Conservation (phyloP, 1,140 invertebrate genomes). For the Drosophila varians region DNA sequence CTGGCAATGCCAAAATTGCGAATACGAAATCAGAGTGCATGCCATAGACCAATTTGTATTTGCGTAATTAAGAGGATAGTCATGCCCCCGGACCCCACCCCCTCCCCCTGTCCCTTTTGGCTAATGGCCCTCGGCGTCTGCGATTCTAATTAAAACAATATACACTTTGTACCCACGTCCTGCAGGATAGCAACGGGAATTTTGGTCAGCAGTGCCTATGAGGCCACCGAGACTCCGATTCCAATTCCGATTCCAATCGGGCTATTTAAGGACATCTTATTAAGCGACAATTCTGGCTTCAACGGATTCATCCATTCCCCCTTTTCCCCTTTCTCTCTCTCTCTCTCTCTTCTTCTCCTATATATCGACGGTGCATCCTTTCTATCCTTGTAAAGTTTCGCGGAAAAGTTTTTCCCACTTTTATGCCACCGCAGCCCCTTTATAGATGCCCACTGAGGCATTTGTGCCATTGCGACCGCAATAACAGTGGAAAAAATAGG, state of each 20-base stretch:
- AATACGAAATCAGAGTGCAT: slow-evolving; percentile 57
- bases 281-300: slow-evolving; percentile 24
- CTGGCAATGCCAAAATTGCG: slow-evolving; percentile 24
- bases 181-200: neutral
- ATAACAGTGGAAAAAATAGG: slow-evolving; percentile 56
- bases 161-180: slow-evolving; percentile 30
- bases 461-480: slow-evolving; percentile 46
- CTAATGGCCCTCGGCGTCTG: slow-evolving; percentile 49
- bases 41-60: slow-evolving; percentile 64
- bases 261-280: slow-evolving; percentile 51
- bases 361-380: neutral
- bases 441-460: slow-evolving; percentile 29
- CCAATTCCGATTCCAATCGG: slow-evolving; percentile 20
- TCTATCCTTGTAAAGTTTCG: slow-evolving; percentile 26
- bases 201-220: slow-evolving; percentile 7
- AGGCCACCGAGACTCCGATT: neutral
- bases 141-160: slow-evolving; percentile 65
- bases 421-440: slow-evolving; percentile 6
- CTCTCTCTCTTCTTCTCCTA: too few species aligned
- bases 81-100: neutral
- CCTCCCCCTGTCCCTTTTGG: slow-evolving; percentile 15
- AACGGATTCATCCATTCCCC: neutral
- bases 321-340: neutral
- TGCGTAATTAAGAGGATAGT: slow-evolving; percentile 65
- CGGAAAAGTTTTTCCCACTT: slow-evolving; percentile 7